Conservation (phyloP, 2,797 vertebrate genomes). For the Phoeniculus purpureus region DNA sequence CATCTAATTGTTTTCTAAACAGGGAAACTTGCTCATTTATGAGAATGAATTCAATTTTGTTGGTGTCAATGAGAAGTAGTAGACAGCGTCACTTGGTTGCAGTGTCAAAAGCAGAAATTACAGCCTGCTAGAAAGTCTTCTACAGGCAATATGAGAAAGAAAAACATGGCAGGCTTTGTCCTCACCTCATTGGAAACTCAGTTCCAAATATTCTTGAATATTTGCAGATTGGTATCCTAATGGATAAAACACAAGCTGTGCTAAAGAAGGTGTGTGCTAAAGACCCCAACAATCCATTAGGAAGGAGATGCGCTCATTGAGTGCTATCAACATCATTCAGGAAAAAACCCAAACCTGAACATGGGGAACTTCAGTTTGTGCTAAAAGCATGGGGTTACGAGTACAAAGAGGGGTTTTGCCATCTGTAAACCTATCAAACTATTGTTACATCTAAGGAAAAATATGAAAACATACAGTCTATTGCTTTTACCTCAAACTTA, state of each 20-base stretch:
- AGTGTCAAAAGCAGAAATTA: background rate
- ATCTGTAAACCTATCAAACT: background rate
- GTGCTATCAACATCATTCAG: background rate
- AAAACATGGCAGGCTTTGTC: background rate
- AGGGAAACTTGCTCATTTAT: background rate
- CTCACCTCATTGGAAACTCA: background rate
- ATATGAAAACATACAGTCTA: background rate
- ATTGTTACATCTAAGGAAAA: background rate
- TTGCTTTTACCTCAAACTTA: background rate
- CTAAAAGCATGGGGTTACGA: background rate
- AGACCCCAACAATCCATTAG: background rate
- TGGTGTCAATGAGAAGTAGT: background rate
- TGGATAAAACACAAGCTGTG: background rate
- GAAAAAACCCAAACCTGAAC: background rate
- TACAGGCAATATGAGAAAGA: background rate
- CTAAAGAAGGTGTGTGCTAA: background rate
- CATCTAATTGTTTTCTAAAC: background rate
- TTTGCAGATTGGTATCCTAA: background rate
- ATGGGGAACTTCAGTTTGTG: background rate
- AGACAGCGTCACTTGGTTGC: background rate
- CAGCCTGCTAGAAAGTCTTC: background rate
- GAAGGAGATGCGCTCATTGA: background rate
- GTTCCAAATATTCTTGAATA: background rate
- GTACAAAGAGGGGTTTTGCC: background rate
- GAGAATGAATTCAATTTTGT: background rate